Conservation (phyloP, 2,797 vertebrate genomes). For the Coranthus polyacanthus region DNA sequence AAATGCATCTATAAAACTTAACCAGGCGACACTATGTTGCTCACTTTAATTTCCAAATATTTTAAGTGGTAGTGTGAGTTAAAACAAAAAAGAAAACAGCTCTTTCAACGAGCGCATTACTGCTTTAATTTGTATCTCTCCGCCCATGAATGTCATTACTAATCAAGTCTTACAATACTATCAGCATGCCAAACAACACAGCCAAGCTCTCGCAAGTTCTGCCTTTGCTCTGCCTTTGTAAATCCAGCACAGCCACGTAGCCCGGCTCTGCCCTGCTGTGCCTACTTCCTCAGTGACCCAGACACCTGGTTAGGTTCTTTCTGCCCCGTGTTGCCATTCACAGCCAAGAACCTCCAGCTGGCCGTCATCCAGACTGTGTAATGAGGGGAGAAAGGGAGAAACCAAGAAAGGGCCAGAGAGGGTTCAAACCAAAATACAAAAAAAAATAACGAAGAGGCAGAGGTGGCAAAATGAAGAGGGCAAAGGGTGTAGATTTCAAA, state of each 20-base stretch:
- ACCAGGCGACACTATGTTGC: too few species aligned
- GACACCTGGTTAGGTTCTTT: conserved; percentile 37
- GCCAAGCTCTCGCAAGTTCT: conserved; percentile 39
- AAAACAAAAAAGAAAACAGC: not conserved
- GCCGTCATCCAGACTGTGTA: conserved; percentile 42
- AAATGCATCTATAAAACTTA: too few species aligned
- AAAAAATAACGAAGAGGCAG: conserved; percentile 17
- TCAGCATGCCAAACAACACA: conserved; percentile 46
- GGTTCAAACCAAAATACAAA: conserved; percentile 30
- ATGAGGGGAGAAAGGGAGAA: conserved; percentile 3
- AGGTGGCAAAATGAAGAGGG: conserved; percentile 20
- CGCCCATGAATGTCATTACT: conserved; percentile 50
- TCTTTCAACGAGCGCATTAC: conserved; percentile 41
- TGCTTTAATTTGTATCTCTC: conserved; percentile 43
- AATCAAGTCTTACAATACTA: conserved; percentile 61
- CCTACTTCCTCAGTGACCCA: conserved; percentile 52
- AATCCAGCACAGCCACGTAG: conserved; percentile 34
- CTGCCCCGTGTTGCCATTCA: conserved; percentile 41
- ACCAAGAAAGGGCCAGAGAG: conserved; percentile 26
- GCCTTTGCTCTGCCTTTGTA: conserved; percentile 30
- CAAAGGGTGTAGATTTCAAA: conserved; percentile 34
- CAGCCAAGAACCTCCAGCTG: conserved; percentile 42
- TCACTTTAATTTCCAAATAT: too few species aligned
- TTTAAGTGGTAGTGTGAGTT: not conserved
- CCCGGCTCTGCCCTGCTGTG: conserved; percentile 34